Conservation (phyloP, 2,888 invertebrate genomes). For the Hydropsyche betteni region DNA sequence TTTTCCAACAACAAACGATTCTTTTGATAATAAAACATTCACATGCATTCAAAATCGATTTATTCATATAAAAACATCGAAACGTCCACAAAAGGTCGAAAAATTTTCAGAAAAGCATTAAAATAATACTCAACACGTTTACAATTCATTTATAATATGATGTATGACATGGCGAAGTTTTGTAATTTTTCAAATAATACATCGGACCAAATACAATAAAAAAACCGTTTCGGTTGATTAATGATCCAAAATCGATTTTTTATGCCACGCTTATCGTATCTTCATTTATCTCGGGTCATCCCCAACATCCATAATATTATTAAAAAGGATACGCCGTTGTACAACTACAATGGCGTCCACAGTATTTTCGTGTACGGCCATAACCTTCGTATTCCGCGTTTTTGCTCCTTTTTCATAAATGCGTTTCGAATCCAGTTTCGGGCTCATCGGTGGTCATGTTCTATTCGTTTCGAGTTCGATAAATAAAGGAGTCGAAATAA, state of each 20-base stretch:
- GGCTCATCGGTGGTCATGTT: too few species aligned
- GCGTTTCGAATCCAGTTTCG: not conserved
- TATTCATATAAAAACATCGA: too few species aligned
- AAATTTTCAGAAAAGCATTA: not conserved
- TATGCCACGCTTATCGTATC: slow-evolving; percentile 42
- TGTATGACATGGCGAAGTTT: slow-evolving; percentile 37
- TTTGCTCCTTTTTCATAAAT: not conserved
- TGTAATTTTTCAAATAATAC: slow-evolving; percentile 38
- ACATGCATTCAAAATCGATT: too few species aligned
- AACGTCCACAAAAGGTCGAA: not conserved
- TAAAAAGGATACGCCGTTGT: slow-evolving; percentile 33
- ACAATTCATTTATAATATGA: slow-evolving; percentile 11
- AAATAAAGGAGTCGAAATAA: too few species aligned
- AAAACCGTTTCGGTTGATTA: slow-evolving; percentile 37
- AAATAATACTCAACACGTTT: slow-evolving; percentile 10
- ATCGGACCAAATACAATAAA: not conserved
- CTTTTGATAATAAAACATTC: too few species aligned
- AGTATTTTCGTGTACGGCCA: slow-evolving; percentile 16
- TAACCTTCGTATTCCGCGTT: slow-evolving; percentile 17
- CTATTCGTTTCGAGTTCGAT: too few species aligned
- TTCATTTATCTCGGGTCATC: slow-evolving; percentile 42
- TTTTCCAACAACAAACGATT: too few species aligned
- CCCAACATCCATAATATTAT: slow-evolving; percentile 39
- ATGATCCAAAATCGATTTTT: slow-evolving; percentile 42
- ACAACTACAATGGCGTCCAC: slow-evolving; percentile 12